Evolutionary conservation across 2,113 vertebrate genomes (phyloP).

Genomic region (Chionomys nivalis): DNA sequence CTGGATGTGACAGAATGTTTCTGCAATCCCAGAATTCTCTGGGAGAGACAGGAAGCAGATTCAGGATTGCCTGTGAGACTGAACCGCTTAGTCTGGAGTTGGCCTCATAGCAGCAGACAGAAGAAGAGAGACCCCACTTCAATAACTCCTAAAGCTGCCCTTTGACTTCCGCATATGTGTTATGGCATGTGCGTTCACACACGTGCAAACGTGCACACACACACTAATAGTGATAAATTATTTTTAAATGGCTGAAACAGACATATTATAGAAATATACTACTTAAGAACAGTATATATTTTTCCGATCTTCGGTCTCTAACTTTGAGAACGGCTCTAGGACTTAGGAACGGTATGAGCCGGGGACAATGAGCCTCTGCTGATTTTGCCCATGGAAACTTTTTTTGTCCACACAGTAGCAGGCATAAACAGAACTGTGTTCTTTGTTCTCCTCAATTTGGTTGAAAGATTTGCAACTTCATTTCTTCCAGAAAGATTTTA

Average conservation of each 20-base stretch:
- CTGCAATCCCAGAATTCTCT: too few relatives aligned
- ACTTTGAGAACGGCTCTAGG: background rate
- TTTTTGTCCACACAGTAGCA: background rate
- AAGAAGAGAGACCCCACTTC: background rate
- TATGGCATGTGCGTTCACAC: too few relatives aligned
- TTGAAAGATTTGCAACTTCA: background rate
- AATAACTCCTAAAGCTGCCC: background rate
- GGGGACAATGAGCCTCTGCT: background rate
- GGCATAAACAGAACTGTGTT: background rate
- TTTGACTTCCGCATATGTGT: background rate
- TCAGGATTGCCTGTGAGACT: background rate
- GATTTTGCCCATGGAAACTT: background rate
- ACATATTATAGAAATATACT: background rate
- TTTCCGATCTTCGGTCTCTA: background rate
- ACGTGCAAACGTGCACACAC: background rate
- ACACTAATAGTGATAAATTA: background rate
- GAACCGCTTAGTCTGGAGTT: background rate
- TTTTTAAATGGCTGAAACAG: background rate
- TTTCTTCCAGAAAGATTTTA: background rate
- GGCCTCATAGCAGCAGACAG: background rate
- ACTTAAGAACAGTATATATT: background rate
- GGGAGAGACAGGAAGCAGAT: background rate
- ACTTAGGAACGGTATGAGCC: background rate
- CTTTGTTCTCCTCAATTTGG: background rate
- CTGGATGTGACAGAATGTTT: too few relatives aligned